Evolutionary conservation across 2,797 vertebrate species (phyloP), one percentile per base, ranked within the genome.

Genomic region (Chelon auratus): DNA sequence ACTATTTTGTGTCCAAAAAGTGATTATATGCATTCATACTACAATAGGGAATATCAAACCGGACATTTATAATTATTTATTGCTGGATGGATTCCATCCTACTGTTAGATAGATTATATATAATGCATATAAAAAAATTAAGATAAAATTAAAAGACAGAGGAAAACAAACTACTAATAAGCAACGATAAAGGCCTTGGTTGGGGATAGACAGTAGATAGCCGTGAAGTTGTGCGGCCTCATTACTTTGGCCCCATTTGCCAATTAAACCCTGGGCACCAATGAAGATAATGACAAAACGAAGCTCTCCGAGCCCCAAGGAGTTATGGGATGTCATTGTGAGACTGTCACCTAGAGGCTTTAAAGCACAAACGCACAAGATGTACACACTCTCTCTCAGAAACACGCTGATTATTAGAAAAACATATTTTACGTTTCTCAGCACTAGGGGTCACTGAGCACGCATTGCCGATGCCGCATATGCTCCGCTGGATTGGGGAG

Each of bases 211-310:
- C 77, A 85, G 81, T 15, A 85, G 80, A 90, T 77, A 88, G 87
- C 72, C 53, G 81, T 74, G 48, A 68, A 88, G 77, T 83, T 68
- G 71, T 87, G 81, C 73, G 81, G 87, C 81, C 86, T 91, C 83
- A 90, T 88, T 89, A 91, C 85, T 81, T 85, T 82, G 78, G 76
- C 82, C 81, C 75, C 72, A 86, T 91, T 92, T 89, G 82, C 75
- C 82, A 90, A 91, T 91, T 82, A 88, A 91, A 91, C 90, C 88
- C 68, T 22, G 57, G 89, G 89, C 86, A 65, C 68, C 77, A 74
- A 86, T 80, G 76, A 73, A 73, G 78, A 92, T 89, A 87, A 90
- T 86, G 85, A 90, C 83, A 84, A 89, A 91, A 89, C 36, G 68
- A 84, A 85, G 80, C 80, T 85, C 77, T 86, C 53, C 65, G 78